Conservation (phyloP, 2,797 vertebrate species). For the Parauchenoglanis ngamensis region DNA sequence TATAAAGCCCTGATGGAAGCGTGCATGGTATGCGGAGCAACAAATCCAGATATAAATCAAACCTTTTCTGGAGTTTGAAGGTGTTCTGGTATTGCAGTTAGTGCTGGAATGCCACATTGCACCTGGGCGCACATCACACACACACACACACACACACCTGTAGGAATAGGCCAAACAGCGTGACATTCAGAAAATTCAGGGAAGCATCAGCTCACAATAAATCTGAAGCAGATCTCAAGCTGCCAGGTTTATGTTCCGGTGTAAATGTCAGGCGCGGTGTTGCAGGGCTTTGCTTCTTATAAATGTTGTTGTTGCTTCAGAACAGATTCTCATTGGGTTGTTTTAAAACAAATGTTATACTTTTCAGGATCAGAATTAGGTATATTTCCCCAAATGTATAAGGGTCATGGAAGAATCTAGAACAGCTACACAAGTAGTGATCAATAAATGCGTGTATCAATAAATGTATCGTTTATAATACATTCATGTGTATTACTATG, state of each 20-base stretch:
- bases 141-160: slow-evolving; percentile 6
- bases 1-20: not conserved
- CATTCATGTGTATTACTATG: no score
- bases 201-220: not conserved
- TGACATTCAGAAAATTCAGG: slow-evolving; percentile 2
- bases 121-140: not conserved
- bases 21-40: not conserved
- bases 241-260: not conserved
- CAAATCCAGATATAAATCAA: not conserved
- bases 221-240: no score
- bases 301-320: not conserved
- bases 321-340: no score
- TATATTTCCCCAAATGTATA: no score
- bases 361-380: not conserved
- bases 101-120: not conserved
- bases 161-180: not conserved
- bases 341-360: not conserved
- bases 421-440: no score
- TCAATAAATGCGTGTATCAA: no score
- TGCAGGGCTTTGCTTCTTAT: not conserved
- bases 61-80: not conserved
- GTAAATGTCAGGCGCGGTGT: not conserved
- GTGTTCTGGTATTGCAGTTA: not conserved
- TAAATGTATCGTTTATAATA: no score
- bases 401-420: not conserved